Conservation (phyloP, 2,888 invertebrate genomes). For the Apamea crenata region DNA sequence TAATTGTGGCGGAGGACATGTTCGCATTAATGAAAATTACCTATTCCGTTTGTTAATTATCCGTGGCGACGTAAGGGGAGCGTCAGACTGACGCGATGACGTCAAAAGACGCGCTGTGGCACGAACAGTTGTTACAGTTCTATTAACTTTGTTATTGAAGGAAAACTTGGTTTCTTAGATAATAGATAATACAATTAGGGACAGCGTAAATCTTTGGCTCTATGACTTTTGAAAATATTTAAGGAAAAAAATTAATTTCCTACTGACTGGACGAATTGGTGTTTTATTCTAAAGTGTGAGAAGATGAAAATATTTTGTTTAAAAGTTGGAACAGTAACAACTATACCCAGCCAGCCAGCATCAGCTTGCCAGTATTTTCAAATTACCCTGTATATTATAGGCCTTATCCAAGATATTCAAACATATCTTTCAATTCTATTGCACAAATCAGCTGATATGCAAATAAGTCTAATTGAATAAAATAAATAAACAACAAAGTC, state of each 20-base stretch:
- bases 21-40: conserved; percentile 50
- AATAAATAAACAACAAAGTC: conserved; percentile 26
- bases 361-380: neutral
- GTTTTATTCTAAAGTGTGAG: neutral
- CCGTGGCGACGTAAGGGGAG: conserved; percentile 26
- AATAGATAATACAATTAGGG: neutral
- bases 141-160: neutral
- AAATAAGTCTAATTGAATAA: conserved; percentile 40
- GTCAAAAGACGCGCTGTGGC: neutral
- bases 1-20: conserved; percentile 45
- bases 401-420: neutral
- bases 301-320: neutral
- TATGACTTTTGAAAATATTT: neutral
- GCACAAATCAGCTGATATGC: conserved; percentile 31
- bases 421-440: conserved; percentile 22
- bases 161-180: neutral
- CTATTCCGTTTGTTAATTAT: conserved; percentile 52
- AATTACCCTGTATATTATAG: neutral
- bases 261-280: neutral
- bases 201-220: neutral
- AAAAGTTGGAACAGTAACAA: neutral
- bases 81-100: conserved; percentile 23
- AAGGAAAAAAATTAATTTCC: neutral
- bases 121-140: neutral
- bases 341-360: neutral